phyloP scores from a whole-genome alignment of 1,140 invertebrate genomes.

The Pentalonia nigronervosa region DNA sequence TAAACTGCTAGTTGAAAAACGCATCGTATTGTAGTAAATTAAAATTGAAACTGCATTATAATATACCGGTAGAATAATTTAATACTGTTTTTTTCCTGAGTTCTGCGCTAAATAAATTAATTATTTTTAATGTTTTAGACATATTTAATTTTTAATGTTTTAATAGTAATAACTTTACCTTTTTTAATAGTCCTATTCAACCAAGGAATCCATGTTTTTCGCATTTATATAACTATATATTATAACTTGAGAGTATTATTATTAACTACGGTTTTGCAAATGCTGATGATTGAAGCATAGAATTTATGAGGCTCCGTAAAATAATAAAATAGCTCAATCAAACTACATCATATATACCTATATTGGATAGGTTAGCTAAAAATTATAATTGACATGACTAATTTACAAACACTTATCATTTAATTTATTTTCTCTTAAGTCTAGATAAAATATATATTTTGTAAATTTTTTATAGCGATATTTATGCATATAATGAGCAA shows the following conservation, averaged over 20 bases:
- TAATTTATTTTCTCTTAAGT: background rate
- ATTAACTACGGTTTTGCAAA: background rate
- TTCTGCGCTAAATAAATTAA: background rate
- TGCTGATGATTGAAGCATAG: background rate
- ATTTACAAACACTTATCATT: background rate
- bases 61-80: background rate
- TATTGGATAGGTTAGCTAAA: background rate
- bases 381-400: background rate
- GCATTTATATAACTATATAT: background rate
- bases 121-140: constrained; percentile 3
- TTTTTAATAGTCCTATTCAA: background rate
- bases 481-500: background rate
- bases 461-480: background rate
- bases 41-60: background rate
- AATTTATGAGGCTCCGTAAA: background rate
- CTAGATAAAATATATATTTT: background rate
- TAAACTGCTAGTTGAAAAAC: background rate
- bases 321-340: background rate
- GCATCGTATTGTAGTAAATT: background rate
- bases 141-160: background rate
- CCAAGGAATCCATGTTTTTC: background rate
- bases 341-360: background rate
- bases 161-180: background rate
- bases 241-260: background rate
- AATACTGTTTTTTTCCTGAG: background rate